These are phyloP conservation scores for Darevskia nairensis DNA, from an alignment of 2,797 vertebrate genomes.

Conservation along the genomic window DNA sequence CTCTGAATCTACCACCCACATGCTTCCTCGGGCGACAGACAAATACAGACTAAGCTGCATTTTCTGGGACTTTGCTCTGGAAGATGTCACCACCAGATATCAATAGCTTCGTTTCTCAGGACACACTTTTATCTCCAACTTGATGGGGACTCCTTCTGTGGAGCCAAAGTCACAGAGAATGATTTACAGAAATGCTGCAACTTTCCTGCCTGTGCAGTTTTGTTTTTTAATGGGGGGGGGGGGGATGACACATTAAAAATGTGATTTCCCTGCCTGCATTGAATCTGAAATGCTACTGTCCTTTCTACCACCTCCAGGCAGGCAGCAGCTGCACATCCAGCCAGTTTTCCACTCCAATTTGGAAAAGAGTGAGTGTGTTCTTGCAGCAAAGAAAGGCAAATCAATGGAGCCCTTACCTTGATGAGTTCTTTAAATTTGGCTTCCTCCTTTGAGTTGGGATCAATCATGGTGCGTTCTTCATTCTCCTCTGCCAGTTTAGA, in stretches of 20 bases:
- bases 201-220: neutral
- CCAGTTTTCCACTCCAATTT: neutral
- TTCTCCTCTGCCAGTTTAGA: slow-evolving; percentile 88
- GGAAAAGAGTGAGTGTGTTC: neutral
- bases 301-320: neutral
- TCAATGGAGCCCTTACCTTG: slow-evolving; percentile 81
- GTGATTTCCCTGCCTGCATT: neutral
- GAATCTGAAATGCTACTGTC: too few species aligned
- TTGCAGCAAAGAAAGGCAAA: slow-evolving; percentile 21
- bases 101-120: slow-evolving; percentile 8
- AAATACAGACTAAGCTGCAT: slow-evolving; percentile 40
- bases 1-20: neutral
- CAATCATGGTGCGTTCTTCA: slow-evolving; percentile 94
- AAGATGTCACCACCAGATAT: neutral
- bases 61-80: slow-evolving; percentile 8
- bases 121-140: neutral
- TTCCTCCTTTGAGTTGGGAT: slow-evolving; percentile 91
- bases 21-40: neutral
- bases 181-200: neutral
- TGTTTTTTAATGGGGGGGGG: too few species aligned
- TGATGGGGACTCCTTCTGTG: neutral
- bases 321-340: neutral
- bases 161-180: neutral
- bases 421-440: slow-evolving; percentile 95
- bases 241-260: neutral